phyloP scores from a whole-genome alignment of 2,113 vertebrate genomes.

The Mirounga angustirostris region DNA sequence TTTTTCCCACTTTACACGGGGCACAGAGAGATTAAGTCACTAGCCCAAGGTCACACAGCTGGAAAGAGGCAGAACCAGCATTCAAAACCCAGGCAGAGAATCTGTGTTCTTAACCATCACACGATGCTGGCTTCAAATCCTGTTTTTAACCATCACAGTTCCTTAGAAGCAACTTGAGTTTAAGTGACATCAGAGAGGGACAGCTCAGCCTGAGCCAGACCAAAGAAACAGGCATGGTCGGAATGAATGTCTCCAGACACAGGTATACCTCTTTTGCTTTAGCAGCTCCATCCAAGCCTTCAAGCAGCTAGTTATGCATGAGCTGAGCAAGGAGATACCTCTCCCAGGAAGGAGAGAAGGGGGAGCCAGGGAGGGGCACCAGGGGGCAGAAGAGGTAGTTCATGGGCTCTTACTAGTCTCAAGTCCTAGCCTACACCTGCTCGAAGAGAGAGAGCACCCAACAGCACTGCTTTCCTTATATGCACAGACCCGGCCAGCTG shows the following conservation, averaged over 20 bases:
- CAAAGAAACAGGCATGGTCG: neutral
- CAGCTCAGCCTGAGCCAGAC: neutral
- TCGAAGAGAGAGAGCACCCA: neutral
- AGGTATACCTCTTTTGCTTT: neutral
- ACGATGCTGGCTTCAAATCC: neutral
- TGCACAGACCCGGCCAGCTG: neutral
- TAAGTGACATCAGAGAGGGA: neutral
- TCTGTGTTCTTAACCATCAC: neutral
- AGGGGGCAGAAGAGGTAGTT: too few relatives aligned
- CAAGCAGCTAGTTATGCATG: neutral
- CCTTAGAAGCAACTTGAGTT: neutral
- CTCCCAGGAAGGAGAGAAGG: neutral
- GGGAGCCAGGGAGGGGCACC: neutral
- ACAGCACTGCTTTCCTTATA: neutral
- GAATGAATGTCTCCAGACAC: neutral
- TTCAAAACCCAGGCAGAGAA: neutral
- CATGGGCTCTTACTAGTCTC: neutral
- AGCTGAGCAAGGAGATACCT: neutral
- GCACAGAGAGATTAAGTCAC: neutral
- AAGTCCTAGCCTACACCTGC: neutral
- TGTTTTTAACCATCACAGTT: neutral
- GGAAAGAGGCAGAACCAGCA: neutral
- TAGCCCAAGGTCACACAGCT: neutral
- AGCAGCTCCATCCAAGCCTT: neutral
- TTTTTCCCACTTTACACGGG: neutral